A percentile compares a stretch with the other conserved stretches of the same genome.
These are phyloP conservation scores for Tapirus indicus DNA, from an alignment of 2,797 vertebrate genomes.

Conservation along the genomic window DNA sequence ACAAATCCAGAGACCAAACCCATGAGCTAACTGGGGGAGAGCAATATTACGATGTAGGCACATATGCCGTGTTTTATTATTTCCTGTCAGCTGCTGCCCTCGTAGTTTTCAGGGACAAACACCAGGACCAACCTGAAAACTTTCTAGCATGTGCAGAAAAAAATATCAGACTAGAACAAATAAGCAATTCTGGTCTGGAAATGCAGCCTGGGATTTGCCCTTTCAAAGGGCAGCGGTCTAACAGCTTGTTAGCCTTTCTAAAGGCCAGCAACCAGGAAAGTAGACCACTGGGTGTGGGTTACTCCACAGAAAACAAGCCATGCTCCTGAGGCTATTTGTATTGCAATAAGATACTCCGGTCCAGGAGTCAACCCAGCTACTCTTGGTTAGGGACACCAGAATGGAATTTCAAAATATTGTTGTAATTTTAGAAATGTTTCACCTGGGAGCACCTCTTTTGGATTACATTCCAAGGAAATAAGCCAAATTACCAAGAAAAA, in stretches of 20 bases:
- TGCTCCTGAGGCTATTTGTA: conserved; percentile 62
- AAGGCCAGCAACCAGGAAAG: conserved; percentile 83
- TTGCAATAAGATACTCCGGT: conserved; percentile 49
- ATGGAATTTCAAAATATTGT: conserved; percentile 70
- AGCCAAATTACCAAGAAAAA: conserved; percentile 24
- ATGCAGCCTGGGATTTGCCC: conserved; percentile 79
- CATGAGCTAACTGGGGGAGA: not conserved
- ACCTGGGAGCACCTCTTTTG: not conserved
- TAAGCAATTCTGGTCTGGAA: conserved; percentile 79
- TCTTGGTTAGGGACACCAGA: conserved; percentile 41
- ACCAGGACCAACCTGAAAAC: conserved; percentile 69
- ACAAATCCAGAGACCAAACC: not conserved
- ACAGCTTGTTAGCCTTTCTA: conserved; percentile 84
- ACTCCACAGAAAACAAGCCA: conserved; percentile 78
- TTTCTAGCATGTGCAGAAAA: conserved; percentile 73
- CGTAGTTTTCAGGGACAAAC: conserved; percentile 70
- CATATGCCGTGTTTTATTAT: not conserved
- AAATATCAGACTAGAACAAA: conserved; percentile 80
- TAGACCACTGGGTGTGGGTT: conserved; percentile 78
- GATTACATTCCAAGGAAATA: conserved; percentile 47
- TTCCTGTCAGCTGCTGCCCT: conserved; percentile 5
- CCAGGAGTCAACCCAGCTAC: not conserved
- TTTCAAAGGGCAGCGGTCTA: conserved; percentile 85
- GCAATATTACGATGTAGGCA: not conserved
- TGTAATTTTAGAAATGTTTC: conserved; percentile 45